Conservation (phyloP, 2,113 vertebrate species). For the Patagioenas fasciata region DNA sequence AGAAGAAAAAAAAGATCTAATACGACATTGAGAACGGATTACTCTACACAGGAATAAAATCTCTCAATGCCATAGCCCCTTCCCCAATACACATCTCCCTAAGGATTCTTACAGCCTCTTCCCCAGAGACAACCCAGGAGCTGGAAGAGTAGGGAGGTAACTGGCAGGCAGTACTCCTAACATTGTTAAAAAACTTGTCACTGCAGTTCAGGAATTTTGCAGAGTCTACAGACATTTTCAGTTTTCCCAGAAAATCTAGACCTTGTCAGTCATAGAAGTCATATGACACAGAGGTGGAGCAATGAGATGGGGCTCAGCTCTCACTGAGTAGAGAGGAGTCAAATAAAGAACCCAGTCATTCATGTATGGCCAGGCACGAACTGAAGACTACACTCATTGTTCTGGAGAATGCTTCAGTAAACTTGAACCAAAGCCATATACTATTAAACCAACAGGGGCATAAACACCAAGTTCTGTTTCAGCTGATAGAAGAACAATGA, state of each 20-base stretch:
- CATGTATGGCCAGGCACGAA: background rate
- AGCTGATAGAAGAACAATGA: conserved; percentile 42
- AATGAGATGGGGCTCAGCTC: background rate
- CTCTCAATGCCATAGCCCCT: background rate
- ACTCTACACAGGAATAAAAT: background rate
- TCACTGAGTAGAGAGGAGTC: background rate
- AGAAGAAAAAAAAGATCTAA: background rate
- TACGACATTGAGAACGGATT: background rate
- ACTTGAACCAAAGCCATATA: conserved; percentile 24
- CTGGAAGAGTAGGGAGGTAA: background rate
- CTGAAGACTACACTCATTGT: conserved; percentile 26
- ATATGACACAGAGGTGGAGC: background rate
- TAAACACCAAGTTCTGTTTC: conserved; percentile 14
- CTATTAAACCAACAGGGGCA: conserved; percentile 34
- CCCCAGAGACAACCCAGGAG: background rate
- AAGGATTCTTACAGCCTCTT: background rate
- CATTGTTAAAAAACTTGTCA: background rate
- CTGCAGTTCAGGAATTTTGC: background rate
- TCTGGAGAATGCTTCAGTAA: conserved; percentile 3
- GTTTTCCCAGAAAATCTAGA: background rate
- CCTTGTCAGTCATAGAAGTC: background rate
- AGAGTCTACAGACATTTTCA: background rate
- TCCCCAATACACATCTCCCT: background rate
- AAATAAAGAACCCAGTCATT: background rate
- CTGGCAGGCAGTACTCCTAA: background rate